A percentile compares a stretch with the other conserved stretches of the same genome.
phyloP scores from a whole-genome alignment of 2,113 vertebrate genomes.

The Megaptera novaeangliae region DNA sequence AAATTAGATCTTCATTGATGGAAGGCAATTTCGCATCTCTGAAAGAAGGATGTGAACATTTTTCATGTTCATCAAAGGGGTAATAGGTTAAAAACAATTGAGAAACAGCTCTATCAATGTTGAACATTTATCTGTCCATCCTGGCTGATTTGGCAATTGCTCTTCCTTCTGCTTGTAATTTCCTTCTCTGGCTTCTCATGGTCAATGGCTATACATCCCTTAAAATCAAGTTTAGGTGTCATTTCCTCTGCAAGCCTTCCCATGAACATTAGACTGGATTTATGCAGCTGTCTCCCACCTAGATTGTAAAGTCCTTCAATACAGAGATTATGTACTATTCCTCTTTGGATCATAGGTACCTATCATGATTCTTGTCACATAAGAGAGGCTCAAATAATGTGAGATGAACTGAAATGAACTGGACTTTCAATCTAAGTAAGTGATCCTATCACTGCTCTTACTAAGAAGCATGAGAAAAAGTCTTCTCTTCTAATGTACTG shows the following conservation, averaged over 20 bases:
- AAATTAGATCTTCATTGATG: not conserved
- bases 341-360: not conserved
- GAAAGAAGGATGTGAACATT: not conserved
- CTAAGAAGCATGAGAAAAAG: not conserved
- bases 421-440: not conserved
- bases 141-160: not conserved
- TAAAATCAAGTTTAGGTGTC: not conserved
- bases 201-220: not conserved
- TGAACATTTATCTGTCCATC: not conserved
- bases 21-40: not conserved
- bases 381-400: not conserved
- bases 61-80: not conserved
- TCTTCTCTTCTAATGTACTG: not conserved
- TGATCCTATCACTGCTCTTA: not conserved
- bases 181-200: not conserved
- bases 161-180: not conserved
- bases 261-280: not conserved
- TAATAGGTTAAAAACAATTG: not conserved
- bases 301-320: not conserved
- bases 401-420: constrained; percentile 16
- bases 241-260: not conserved
- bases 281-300: not conserved
- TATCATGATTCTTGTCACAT: not conserved
- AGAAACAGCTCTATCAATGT: not conserved
- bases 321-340: not conserved